Evolutionary conservation across 2,113 vertebrate species (phyloP).

Genomic region (Megaleporinus macrocephalus): DNA sequence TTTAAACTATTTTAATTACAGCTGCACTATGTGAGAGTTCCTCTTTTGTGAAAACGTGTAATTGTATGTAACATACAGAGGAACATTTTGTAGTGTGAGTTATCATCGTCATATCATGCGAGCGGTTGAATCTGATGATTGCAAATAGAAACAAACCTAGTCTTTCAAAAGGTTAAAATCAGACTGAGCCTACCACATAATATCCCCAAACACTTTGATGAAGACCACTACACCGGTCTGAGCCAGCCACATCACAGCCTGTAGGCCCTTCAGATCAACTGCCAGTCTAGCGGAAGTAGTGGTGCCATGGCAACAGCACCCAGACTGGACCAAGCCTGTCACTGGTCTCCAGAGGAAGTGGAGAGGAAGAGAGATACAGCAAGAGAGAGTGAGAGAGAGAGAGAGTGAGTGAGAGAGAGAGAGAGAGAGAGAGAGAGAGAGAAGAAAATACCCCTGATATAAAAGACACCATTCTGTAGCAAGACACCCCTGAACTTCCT

Average conservation of each 20-base stretch:
- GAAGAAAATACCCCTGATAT: background rate
- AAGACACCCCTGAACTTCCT: conserved; percentile 35
- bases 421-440: background rate
- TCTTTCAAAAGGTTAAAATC: too few relatives aligned
- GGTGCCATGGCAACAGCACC: conserved; percentile 24
- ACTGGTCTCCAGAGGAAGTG: conserved; percentile 3
- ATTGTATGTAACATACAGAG: too few relatives aligned
- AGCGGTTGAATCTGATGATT: too few relatives aligned
- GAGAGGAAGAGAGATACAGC: conserved; percentile 10
- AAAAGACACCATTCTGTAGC: conserved; percentile 26
- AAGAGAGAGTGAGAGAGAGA: background rate
- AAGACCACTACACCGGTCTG: background rate
- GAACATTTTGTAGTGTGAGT: too few relatives aligned
- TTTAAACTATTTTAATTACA: too few relatives aligned
- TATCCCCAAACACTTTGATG: background rate
- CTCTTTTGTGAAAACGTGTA: too few relatives aligned
- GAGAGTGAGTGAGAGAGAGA: background rate
- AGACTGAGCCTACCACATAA: background rate
- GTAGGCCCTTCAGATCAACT: conserved; percentile 7
- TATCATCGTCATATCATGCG: too few relatives aligned
- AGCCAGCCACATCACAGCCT: conserved; percentile 11
- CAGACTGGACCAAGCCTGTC: conserved; percentile 11
- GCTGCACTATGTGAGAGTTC: too few relatives aligned
- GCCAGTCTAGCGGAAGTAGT: conserved; percentile 21
- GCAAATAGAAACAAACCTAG: too few relatives aligned